A percentile compares a stretch with the other conserved stretches of the same genome.
phyloP scores from a whole-genome alignment of 2,888 invertebrate species.

The Tenodera sinensis region DNA sequence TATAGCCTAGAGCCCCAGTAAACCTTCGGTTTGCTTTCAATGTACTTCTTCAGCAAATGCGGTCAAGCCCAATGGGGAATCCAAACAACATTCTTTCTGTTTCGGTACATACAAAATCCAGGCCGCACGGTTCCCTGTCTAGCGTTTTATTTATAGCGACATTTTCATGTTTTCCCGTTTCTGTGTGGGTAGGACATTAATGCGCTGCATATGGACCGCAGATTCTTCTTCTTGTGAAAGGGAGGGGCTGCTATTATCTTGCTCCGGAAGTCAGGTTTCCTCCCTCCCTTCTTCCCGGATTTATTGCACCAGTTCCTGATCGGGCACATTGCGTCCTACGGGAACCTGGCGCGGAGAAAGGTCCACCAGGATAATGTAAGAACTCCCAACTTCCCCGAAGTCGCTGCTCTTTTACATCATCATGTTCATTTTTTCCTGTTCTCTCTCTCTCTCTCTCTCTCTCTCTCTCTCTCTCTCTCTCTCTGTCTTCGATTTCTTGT shows the following conservation, averaged over 20 bases:
- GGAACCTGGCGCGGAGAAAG: background rate
- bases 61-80: background rate
- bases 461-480: too few species aligned
- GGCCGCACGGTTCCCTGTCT: background rate
- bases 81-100: background rate
- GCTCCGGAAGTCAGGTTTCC: background rate
- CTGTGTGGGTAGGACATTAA: background rate
- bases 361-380: background rate
- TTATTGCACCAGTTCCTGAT: background rate
- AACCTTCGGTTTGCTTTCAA: too few species aligned
- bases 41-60: too few species aligned
- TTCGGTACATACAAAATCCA: background rate
- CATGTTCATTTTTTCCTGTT: background rate
- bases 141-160: background rate
- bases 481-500: background rate
- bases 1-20: too few species aligned
- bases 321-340: background rate
- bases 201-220: background rate
- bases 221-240: background rate
- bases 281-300: background rate
- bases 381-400: background rate
- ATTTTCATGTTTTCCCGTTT: too few species aligned
- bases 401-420: background rate
- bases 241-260: background rate
- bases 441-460: too few species aligned